phyloP scores from a whole-genome alignment of 2,888 invertebrate genomes.

The Tryphoninae sp. region DNA sequence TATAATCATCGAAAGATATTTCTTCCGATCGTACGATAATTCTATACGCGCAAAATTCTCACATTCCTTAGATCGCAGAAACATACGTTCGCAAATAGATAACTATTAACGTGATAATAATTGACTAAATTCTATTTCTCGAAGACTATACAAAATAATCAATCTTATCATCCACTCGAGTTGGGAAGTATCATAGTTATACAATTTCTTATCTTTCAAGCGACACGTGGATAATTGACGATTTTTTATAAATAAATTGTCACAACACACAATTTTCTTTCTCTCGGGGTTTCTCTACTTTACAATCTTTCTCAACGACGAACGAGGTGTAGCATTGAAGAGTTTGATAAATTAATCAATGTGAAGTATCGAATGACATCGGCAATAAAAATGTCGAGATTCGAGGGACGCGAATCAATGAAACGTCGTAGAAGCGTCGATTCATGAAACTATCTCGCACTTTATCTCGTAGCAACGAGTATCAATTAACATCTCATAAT shows the following conservation, averaged over 20 bases:
- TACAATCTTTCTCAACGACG: not conserved
- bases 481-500: conserved; percentile 10
- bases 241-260: too few species aligned
- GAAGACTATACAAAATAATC: not conserved
- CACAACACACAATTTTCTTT: not conserved
- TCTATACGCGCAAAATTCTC: not conserved
- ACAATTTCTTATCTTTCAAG: not conserved
- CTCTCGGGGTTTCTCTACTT: not conserved
- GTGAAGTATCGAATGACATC: conserved; percentile 5
- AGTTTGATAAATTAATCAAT: not conserved
- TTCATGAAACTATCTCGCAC: not conserved
- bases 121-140: not conserved
- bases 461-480: not conserved
- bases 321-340: not conserved
- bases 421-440: not conserved
- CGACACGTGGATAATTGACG: not conserved
- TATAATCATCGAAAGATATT: not conserved
- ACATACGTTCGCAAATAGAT: not conserved
- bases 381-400: conserved; percentile 16
- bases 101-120: not conserved
- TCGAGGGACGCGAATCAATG: not conserved
- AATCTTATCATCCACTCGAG: conserved; percentile 22
- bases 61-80: not conserved
- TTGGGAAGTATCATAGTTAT: not conserved
- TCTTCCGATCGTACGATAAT: conserved; percentile 1